These are phyloP conservation scores for Tridacna crocea DNA, from an alignment of 2,888 invertebrate genomes.

Conservation along the genomic window DNA sequence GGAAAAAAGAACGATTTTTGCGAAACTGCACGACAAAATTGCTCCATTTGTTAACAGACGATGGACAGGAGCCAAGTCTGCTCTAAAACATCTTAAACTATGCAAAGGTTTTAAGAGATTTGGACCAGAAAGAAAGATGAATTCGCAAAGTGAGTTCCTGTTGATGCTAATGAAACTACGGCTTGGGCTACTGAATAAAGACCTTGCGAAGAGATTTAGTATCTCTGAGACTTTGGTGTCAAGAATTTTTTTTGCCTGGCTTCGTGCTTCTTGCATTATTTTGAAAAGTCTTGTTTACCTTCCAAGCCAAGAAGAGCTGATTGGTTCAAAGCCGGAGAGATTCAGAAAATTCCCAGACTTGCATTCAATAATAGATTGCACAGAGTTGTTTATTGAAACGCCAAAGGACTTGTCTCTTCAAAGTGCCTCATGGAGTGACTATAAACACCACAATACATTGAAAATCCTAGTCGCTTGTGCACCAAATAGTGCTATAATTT, in stretches of 20 bases:
- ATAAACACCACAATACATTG: slow-evolving; percentile 66
- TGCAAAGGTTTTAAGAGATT: slow-evolving; percentile 21
- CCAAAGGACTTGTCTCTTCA: slow-evolving; percentile 54
- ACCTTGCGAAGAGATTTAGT: slow-evolving; percentile 48
- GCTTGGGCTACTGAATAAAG: slow-evolving; percentile 43
- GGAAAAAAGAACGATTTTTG: slow-evolving; percentile 20
- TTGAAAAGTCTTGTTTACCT: slow-evolving; percentile 34
- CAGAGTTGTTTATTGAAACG: slow-evolving; percentile 54
- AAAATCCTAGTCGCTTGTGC: slow-evolving; percentile 56
- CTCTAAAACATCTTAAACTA: slow-evolving; percentile 23
- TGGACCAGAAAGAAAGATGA: slow-evolving; percentile 47
- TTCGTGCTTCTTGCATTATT: slow-evolving; percentile 31
- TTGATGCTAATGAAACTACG: slow-evolving; percentile 49
- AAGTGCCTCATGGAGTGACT: slow-evolving; percentile 57
- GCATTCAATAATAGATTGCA: slow-evolving; percentile 50
- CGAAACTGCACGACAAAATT: slow-evolving; percentile 41
- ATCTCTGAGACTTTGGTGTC: slow-evolving; percentile 43
- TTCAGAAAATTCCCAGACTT: slow-evolving; percentile 40
- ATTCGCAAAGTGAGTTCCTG: slow-evolving; percentile 46
- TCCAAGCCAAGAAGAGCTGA: slow-evolving; percentile 36
- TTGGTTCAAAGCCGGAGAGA: slow-evolving; percentile 42
- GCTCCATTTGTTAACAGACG: slow-evolving; percentile 46
- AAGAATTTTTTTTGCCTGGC: slow-evolving; percentile 43
- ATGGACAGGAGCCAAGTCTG: slow-evolving; percentile 43
- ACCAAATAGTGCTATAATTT: slow-evolving; percentile 59